Evolutionary conservation across 2,888 invertebrate genomes (phyloP), one percentile per base, ranked within the genome.

Genomic region (Adineta ricciae): DNA sequence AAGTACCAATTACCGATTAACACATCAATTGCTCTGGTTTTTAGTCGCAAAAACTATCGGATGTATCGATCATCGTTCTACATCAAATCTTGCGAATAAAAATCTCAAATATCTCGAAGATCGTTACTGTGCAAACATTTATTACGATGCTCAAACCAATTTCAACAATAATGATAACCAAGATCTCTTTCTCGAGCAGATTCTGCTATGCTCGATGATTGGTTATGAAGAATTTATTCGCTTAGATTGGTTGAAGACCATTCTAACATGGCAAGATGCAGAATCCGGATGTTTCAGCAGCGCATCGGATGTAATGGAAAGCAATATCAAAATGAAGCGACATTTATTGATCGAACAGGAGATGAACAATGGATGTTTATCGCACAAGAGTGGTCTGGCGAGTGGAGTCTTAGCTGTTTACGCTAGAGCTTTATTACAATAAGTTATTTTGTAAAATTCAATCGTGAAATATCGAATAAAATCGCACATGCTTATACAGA

Each of bases 1-100:
- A 21, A n/a, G 24, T 41, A 38, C 38, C 24, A 41, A 21, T 78
- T 78, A 78, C 41, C 38, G 41, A n/a, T n/a, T 78, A 78, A 78
- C 78, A 78, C 78, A 78, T 78, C 78, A 78, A 41, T 41, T 78
- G n/a, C n/a, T 78, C 24, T 78, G 78, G 78, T 78, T 78, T 78
- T 41, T 78, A 78, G 24, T 78, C 41, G 78, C 78, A 41, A 78
- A 78, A 78, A 19, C 2, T 41, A 41, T 78, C 41, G 78, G 78
- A 14, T 78, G 78, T 78, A 5, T 78, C 3, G 78, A 78, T 78
- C 38, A 78, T 78, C 78, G 78, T 36, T 0, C 24, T 24, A 8
- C 11, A 78, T 78, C 78, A 38, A n/a, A 24, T 41, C 4, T 41
- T n/a, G 41, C 78, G 11, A 78, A 78, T 41, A 78, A 78, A 78